Base-by-base conservation (phyloP, 23 tunicate genomes). In the Diplosoma virens region DNA sequence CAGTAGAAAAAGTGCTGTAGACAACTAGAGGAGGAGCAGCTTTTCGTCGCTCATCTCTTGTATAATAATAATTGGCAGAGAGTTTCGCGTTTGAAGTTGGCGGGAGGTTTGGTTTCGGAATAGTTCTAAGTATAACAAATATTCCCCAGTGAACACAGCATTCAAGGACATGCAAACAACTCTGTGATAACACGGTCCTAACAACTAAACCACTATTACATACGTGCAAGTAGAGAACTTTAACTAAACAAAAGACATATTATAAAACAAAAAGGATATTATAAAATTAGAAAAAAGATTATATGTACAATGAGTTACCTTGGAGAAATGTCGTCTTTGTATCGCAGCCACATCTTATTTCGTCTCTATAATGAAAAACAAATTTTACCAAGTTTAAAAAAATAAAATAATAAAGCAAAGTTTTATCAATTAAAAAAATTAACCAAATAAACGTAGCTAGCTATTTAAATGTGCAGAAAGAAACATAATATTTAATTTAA, bases 61-160 rank as follows among this genome's bases (percentile, higher is more conserved):
- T 76, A 32, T 80, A 85, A 47, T 92, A 92, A 58, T 92, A 92
- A 53, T 92, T 92, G 69, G 52, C 50, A 7, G 97, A 75, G 7
- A 92, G 61, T 32, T 84, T 78, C 1, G 70, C 58, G 48, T 70
- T 85, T 29, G 54, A 71, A 0, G 87, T 80, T 30, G 92, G 92
- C 18, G 97, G 97, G 22, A 92, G 55, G 29, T 85, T 92, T n/a
- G 97, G 97, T 60, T 85, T 85, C 23, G 97, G 93, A 18, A 82
- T 78, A 4, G 92, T 76, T 59, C 97, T 92, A 31, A 5, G 7
- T 14, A n/a, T n/a, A n/a, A n/a, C n/a, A n/a, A n/a, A n/a, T n/a
- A n/a, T n/a, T n/a, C n/a, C n/a, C n/a, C n/a, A n/a, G n/a, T n/a
- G n/a, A n/a, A n/a, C n/a, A n/a, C n/a, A n/a, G n/a, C n/a, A n/a